These are phyloP conservation scores for Eumeta japonica DNA, from an alignment of 1,140 invertebrate species.

Conservation along the genomic window DNA sequence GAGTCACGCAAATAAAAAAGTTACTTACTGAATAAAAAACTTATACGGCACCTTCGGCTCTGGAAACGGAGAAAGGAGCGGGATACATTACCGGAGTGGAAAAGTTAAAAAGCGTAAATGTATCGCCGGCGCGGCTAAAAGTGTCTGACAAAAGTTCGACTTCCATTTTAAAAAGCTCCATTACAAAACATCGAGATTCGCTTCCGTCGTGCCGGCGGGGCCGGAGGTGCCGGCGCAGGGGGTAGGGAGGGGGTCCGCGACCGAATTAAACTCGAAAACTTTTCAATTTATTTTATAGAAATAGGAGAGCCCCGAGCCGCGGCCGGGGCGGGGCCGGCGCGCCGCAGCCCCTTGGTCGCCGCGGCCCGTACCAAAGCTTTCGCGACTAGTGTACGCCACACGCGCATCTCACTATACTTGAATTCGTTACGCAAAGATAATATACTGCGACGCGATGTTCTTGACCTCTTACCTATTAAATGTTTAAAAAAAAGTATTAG, in stretches of 20 bases:
- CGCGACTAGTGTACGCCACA: conserved; percentile 8
- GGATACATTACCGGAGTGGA: conserved; percentile 57
- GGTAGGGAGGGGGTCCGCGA: conserved; percentile 23
- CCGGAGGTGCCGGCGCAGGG: conserved; percentile 24
- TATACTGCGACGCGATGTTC: conserved; percentile 10
- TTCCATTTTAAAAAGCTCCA: conserved; percentile 58
- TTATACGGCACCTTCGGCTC: conserved; percentile 42
- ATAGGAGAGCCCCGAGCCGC: too few relatives aligned
- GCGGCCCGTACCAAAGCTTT: conserved; percentile 6
- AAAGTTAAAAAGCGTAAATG: conserved; percentile 60
- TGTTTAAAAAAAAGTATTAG: too few relatives aligned
- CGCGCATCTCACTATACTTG: conserved; percentile 40
- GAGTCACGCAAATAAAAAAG: conserved; percentile 40
- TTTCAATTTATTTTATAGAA: conserved; percentile 40
- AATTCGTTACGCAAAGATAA: conserved; percentile 43
- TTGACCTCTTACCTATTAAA: too few relatives aligned
- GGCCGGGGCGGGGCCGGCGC: conserved; percentile 1
- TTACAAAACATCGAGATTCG: conserved; percentile 57
- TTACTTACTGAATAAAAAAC: conserved; percentile 30
- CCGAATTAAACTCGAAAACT: conserved; percentile 42
- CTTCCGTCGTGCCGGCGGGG: conserved; percentile 41
- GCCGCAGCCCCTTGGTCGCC: conserved; percentile 10
- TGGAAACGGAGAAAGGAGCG: conserved; percentile 38
- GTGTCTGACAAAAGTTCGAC: conserved; percentile 58
- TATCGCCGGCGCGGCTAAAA: conserved; percentile 55